Conservation (phyloP, 2,797 vertebrate genomes). For the Rhinella marina region DNA sequence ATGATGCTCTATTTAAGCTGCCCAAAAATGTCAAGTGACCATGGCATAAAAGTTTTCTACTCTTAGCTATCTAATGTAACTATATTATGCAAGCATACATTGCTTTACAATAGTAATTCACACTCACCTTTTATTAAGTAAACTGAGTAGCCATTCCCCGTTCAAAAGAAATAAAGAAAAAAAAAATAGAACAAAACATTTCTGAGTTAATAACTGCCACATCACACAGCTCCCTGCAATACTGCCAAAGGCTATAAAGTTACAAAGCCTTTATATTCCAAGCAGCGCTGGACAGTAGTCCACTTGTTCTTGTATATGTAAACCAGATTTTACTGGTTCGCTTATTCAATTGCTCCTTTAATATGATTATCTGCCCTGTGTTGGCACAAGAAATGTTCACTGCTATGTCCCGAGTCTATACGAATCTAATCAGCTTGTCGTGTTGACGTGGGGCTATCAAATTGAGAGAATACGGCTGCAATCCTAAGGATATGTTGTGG, state of each 20-base stretch:
- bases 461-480: not conserved
- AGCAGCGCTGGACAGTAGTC: constrained; percentile 2
- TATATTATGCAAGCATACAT: too few species aligned
- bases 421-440: not conserved
- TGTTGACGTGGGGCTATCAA: constrained; percentile 11
- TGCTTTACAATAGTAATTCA: not conserved
- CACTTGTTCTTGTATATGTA: not conserved
- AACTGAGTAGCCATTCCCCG: too few species aligned
- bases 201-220: constrained; percentile 1
- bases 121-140: not conserved
- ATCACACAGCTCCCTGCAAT: not conserved
- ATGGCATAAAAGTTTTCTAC: too few species aligned
- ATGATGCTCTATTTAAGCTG: too few species aligned
- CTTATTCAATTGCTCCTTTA: constrained; percentile 22
- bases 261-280: constrained; percentile 2
- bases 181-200: not conserved
- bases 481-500: not conserved
- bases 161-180: not conserved
- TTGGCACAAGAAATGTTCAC: not conserved
- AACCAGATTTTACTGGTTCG: constrained; percentile 24
- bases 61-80: too few species aligned
- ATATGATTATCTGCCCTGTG: not conserved
- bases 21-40: too few species aligned
- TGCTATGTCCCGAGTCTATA: not conserved
- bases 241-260: not conserved